These are phyloP conservation scores for Chamaetylas fuelleborni DNA, from an alignment of 2,113 vertebrate species.

Conservation along the genomic window DNA sequence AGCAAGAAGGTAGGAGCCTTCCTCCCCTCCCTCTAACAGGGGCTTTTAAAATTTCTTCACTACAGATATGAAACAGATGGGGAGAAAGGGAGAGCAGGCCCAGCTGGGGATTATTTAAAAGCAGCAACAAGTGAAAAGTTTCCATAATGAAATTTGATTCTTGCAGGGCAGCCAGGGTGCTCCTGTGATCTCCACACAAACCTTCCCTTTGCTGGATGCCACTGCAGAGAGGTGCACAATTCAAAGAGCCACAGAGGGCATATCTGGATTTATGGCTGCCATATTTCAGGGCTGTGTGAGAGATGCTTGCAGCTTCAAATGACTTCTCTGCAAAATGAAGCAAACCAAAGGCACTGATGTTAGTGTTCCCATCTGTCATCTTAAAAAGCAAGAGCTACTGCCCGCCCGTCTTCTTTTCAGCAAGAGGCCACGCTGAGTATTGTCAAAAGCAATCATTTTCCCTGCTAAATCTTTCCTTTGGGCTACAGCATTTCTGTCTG, in stretches of 20 bases:
- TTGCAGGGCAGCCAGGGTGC: background rate
- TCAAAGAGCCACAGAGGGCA: background rate
- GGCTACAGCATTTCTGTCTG: background rate
- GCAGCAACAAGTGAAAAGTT: background rate
- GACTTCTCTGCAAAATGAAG: conserved; percentile 20
- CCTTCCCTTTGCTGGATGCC: background rate
- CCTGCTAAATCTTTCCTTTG: conserved; percentile 14
- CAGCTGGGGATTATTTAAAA: background rate
- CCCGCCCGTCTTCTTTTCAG: background rate
- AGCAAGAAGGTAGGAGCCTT: background rate
- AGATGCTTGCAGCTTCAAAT: background rate
- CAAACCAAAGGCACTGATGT: background rate
- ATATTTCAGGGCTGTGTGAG: conserved; percentile 10
- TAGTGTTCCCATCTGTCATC: background rate
- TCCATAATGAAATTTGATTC: conserved; percentile 19
- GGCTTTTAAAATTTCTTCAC: background rate
- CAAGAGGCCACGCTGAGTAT: background rate
- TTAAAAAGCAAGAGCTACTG: conserved; percentile 18
- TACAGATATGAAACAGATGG: conserved; percentile 3
- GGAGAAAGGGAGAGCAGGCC: background rate
- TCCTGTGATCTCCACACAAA: background rate
- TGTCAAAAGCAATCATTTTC: conserved; percentile 6
- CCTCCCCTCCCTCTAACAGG: background rate
- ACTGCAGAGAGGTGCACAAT: background rate
- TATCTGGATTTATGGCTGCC: conserved; percentile 16